phyloP scores from a whole-genome alignment of 2,888 invertebrate genomes.

The Biston stratarius region DNA sequence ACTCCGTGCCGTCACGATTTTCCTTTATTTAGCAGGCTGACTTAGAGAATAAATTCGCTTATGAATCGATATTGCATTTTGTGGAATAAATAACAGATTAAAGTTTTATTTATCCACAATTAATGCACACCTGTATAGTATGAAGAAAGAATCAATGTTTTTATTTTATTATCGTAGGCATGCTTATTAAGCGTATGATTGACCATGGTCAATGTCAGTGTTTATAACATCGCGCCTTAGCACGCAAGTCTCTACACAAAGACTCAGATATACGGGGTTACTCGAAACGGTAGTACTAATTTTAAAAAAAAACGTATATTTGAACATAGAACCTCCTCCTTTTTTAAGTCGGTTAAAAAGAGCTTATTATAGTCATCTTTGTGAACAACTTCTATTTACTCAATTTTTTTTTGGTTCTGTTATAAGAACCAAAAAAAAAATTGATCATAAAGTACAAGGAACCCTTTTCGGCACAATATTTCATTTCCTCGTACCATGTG shows the following conservation, averaged over 20 bases:
- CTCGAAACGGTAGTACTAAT: too few relatives aligned
- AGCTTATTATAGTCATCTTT: too few relatives aligned
- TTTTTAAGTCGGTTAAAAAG: too few relatives aligned
- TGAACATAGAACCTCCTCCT: too few relatives aligned
- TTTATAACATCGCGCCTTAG: constrained; percentile 49
- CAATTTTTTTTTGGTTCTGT: too few relatives aligned
- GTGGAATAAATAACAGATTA: constrained; percentile 70
- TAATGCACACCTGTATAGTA: constrained; percentile 41
- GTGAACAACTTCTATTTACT: too few relatives aligned
- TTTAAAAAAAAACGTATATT: too few relatives aligned
- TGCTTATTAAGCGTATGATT: constrained; percentile 33
- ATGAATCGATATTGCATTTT: constrained; percentile 54
- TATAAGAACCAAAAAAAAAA: too few relatives aligned
- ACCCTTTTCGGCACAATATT: too few relatives aligned
- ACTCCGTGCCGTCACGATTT: constrained; percentile 62
- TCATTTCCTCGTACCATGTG: too few relatives aligned
- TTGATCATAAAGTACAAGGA: too few relatives aligned
- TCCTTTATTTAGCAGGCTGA: constrained; percentile 66
- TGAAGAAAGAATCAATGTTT: constrained; percentile 22
- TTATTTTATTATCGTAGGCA: constrained; percentile 44
- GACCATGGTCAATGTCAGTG: constrained; percentile 70
- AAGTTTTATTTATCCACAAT: constrained; percentile 57
- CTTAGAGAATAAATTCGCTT: constrained; percentile 58
- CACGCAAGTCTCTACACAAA: constrained; percentile 60
- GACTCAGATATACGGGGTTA: constrained; percentile 38